phyloP scores from a whole-genome alignment of 2,113 vertebrate species.

The Alces alces region DNA sequence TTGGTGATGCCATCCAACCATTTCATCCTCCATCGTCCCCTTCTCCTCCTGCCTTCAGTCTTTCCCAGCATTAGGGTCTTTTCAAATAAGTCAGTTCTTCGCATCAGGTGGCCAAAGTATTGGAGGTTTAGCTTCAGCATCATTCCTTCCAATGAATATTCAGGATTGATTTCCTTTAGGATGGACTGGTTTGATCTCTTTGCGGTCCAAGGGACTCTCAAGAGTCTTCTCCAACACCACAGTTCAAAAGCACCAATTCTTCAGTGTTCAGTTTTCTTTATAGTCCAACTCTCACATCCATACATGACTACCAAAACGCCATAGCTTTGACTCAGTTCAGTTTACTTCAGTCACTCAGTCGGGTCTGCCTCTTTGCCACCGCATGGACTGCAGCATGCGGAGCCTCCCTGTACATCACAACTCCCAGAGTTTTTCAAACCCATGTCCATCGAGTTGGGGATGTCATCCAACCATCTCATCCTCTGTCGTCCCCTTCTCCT shows the following conservation, averaged over 20 bases:
- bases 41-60: background rate
- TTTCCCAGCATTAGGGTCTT: background rate
- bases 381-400: background rate
- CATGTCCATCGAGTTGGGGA: background rate
- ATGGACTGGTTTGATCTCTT: background rate
- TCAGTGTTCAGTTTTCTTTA: background rate
- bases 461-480: background rate
- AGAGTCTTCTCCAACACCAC: background rate
- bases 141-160: background rate
- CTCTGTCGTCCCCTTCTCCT: background rate
- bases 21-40: background rate
- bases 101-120: background rate
- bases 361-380: background rate
- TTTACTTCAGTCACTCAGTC: background rate
- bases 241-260: background rate
- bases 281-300: background rate
- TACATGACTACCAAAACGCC: background rate
- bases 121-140: background rate
- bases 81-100: background rate
- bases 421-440: background rate
- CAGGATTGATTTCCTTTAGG: background rate
- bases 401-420: background rate
- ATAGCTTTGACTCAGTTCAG: background rate
- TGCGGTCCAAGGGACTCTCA: background rate
- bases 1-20: background rate